Conservation (phyloP, 2,113 vertebrate species). For the Scolopax mira region DNA sequence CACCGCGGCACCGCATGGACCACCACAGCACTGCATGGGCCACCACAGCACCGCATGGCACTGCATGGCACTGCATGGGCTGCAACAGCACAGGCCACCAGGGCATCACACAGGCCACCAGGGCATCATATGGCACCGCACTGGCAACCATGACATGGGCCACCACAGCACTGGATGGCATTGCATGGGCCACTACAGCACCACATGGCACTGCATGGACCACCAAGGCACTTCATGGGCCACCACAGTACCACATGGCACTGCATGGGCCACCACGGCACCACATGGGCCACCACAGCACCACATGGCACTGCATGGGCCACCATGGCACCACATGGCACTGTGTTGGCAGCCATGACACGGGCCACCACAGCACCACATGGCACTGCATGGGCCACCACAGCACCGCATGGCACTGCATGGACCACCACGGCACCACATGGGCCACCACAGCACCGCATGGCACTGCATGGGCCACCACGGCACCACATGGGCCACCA, state of each 20-base stretch:
- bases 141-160: no score
- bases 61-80: neutral
- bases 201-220: neutral
- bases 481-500: neutral
- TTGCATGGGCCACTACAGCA: neutral
- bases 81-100: neutral
- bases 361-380: neutral
- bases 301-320: neutral
- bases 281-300: neutral
- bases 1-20: neutral
- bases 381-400: neutral
- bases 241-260: neutral
- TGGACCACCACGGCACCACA: no score
- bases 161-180: neutral
- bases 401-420: no score
- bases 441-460: neutral
- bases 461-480: neutral
- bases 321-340: neutral
- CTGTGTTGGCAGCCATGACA: no score
- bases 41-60: neutral
- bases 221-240: neutral
- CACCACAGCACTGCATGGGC: neutral
- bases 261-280: neutral
- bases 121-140: accelerated
- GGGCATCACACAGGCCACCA: neutral